phyloP scores from a whole-genome alignment of 2,113 vertebrate genomes.

The Trichomycterus rosablanca region DNA sequence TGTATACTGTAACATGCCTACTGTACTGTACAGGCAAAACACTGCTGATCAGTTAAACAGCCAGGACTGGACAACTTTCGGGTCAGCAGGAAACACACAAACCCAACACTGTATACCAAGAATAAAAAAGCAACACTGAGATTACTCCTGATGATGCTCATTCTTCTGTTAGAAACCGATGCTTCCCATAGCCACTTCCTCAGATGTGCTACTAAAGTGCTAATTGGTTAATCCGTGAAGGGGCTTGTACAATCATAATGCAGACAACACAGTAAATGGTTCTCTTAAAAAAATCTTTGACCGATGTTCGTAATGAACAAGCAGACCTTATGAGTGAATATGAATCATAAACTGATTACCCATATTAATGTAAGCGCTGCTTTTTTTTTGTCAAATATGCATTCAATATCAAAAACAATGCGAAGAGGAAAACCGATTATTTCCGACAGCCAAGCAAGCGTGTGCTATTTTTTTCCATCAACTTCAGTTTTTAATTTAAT shows the following conservation, averaged over 20 bases:
- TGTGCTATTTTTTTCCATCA: slow-evolving; percentile 62
- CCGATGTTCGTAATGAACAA: slow-evolving; percentile 51
- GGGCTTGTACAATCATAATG: slow-evolving; percentile 49
- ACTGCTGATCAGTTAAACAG: neutral
- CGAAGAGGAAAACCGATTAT: slow-evolving; percentile 43
- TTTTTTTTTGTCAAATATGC: slow-evolving; percentile 55
- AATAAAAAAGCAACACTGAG: neutral
- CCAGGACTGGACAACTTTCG: neutral
- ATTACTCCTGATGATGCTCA: neutral
- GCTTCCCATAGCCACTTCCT: slow-evolving; percentile 30
- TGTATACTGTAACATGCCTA: too few species aligned
- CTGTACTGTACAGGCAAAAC: slow-evolving; percentile 23
- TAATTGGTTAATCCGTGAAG: slow-evolving; percentile 55
- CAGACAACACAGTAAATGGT: slow-evolving; percentile 52
- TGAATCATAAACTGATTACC: slow-evolving; percentile 58
- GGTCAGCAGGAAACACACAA: slow-evolving; percentile 7
- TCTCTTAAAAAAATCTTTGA: slow-evolving; percentile 41
- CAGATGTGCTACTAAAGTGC: slow-evolving; percentile 62
- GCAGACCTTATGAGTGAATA: slow-evolving; percentile 56
- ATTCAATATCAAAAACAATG: slow-evolving; percentile 52
- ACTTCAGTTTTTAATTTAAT: slow-evolving; percentile 50
- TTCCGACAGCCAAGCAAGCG: slow-evolving; percentile 69
- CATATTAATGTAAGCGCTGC: slow-evolving; percentile 46
- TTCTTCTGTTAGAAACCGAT: neutral
- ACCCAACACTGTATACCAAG: neutral